Conservation (phyloP, 2,888 invertebrate species). For the Brenthis ino region DNA sequence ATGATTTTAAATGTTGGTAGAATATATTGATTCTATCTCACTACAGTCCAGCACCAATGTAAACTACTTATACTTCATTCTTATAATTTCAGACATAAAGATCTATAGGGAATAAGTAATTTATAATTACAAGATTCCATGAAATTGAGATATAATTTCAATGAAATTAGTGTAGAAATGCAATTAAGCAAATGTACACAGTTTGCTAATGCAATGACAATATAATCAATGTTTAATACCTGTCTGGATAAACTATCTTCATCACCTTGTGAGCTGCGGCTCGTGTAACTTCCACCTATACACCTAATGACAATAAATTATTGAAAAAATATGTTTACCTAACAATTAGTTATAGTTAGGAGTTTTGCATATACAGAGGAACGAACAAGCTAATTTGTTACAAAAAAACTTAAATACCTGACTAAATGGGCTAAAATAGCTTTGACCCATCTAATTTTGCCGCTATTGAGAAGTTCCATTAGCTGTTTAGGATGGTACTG, state of each 20-base stretch:
- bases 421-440: conserved; percentile 98
- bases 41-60: too few species aligned
- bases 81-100: too few species aligned
- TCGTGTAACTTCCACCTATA: conserved; percentile 84
- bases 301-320: conserved; percentile 64
- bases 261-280: conserved; percentile 78
- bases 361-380: too few species aligned
- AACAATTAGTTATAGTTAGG: too few species aligned
- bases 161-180: conserved; percentile 8
- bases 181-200: conserved; percentile 30
- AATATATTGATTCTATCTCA: too few species aligned
- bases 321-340: neutral
- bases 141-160: neutral
- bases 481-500: conserved; percentile 99
- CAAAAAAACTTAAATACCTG: conserved; percentile 75
- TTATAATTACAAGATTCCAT: too few species aligned
- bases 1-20: too few species aligned
- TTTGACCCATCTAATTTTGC: conserved; percentile 98
- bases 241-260: conserved; percentile 84
- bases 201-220: conserved; percentile 24
- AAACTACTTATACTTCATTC: too few species aligned
- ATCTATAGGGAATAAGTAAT: too few species aligned
- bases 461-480: conserved; percentile 98
- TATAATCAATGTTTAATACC: conserved; percentile 52
- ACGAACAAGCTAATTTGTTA: neutral